A percentile compares a stretch with the other conserved stretches of the same genome.
phyloP scores from a whole-genome alignment of 2,797 vertebrate species.

The Taeniopygia guttata region DNA sequence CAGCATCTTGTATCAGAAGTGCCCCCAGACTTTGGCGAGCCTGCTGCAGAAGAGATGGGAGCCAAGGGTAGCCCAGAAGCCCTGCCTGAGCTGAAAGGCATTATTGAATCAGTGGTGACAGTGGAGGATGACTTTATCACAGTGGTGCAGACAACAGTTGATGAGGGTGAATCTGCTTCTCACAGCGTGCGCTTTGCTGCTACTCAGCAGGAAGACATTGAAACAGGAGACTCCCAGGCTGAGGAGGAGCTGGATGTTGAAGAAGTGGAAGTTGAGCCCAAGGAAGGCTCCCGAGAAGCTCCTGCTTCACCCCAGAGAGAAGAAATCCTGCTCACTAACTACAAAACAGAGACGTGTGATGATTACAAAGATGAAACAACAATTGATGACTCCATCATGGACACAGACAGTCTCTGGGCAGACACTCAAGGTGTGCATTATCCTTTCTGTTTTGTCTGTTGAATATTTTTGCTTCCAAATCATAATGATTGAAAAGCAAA shows the following conservation, averaged over 20 bases:
- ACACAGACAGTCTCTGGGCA: slow-evolving; percentile 96
- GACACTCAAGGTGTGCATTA: slow-evolving; percentile 93
- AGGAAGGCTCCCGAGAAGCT: slow-evolving; percentile 75
- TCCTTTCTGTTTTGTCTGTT: slow-evolving; percentile 65
- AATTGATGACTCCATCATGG: slow-evolving; percentile 96
- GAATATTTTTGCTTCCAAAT: slow-evolving; percentile 49
- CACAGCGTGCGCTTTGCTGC: slow-evolving; percentile 94
- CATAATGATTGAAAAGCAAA: slow-evolving; percentile 42
- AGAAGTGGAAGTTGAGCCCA: slow-evolving; percentile 78
- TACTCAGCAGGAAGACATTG: slow-evolving; percentile 76
- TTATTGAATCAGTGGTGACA: slow-evolving; percentile 94
- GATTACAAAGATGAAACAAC: slow-evolving; percentile 94
- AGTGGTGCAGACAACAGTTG: slow-evolving; percentile 92
- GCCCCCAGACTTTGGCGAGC: slow-evolving; percentile 49
- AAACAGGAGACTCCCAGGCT: slow-evolving; percentile 68
- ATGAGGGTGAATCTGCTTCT: slow-evolving; percentile 88
- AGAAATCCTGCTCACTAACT: slow-evolving; percentile 82
- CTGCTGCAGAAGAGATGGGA: slow-evolving; percentile 46
- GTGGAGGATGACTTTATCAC: slow-evolving; percentile 98
- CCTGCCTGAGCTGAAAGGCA: slow-evolving; percentile 78
- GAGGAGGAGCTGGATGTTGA: slow-evolving; percentile 75
- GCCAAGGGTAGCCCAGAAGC: slow-evolving; percentile 66
- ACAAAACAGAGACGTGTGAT: slow-evolving; percentile 87
- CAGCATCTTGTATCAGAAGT: slow-evolving; percentile 60
- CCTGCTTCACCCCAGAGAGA: slow-evolving; percentile 82